A percentile compares a stretch with the other conserved stretches of the same genome.
phyloP scores from a whole-genome alignment of 2,797 vertebrate genomes.

The Pseudochaenichthys georgianus region DNA sequence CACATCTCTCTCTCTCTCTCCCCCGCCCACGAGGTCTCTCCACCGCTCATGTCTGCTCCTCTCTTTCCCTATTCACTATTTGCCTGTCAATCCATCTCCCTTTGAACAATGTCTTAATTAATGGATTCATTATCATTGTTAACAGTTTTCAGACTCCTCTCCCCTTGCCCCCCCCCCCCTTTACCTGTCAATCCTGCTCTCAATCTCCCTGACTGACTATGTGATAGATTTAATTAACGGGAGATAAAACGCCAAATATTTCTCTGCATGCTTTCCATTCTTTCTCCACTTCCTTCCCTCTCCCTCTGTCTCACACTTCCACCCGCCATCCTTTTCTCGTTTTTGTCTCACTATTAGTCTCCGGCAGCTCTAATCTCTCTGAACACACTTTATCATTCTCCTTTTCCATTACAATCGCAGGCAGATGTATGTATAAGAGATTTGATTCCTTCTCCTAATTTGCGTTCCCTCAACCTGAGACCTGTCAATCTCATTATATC shows the following conservation, averaged over 20 bases:
- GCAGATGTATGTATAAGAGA: slow-evolving; percentile 9
- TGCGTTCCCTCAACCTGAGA: neutral
- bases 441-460: neutral
- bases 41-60: slow-evolving; percentile 31
- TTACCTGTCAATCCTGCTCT: slow-evolving; percentile 29
- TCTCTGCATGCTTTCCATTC: slow-evolving; percentile 24
- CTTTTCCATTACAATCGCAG: slow-evolving; percentile 18
- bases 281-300: slow-evolving; percentile 35
- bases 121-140: slow-evolving; percentile 45
- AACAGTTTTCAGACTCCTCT: neutral
- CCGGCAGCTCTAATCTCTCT: slow-evolving; percentile 45
- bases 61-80: slow-evolving; percentile 13
- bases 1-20: slow-evolving; percentile 29
- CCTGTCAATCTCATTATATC: slow-evolving; percentile 8
- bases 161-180: neutral
- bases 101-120: slow-evolving; percentile 49
- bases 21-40: slow-evolving; percentile 64
- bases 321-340: slow-evolving; percentile 54
- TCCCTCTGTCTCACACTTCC: slow-evolving; percentile 71
- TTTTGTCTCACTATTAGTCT: slow-evolving; percentile 40
- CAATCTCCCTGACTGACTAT: slow-evolving; percentile 44
- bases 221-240: slow-evolving; percentile 54
- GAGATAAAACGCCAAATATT: slow-evolving; percentile 43
- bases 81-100: slow-evolving; percentile 45
- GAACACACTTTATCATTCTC: slow-evolving; percentile 26